Evolutionary conservation across 2,797 vertebrate genomes (phyloP).

Genomic region (Clarias pachynema): DNA sequence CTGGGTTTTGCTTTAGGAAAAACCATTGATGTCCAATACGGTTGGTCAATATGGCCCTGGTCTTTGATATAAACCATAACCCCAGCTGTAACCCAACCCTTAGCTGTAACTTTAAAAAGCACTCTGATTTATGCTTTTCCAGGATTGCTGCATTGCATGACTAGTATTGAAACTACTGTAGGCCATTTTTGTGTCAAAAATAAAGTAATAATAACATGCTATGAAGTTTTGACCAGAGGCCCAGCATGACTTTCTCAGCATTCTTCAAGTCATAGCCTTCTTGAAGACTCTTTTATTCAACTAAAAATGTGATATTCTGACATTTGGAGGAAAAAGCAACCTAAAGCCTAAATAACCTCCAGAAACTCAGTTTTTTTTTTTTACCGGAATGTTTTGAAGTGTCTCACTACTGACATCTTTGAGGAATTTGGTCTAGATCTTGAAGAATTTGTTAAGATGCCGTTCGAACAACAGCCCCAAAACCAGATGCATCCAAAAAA

Average conservation of each 20-base stretch:
- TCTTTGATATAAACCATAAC: conserved; percentile 52
- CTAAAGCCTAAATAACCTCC: conserved; percentile 22
- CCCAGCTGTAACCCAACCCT: conserved; percentile 55
- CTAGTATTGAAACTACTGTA: conserved; percentile 24
- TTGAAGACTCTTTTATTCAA: conserved; percentile 55
- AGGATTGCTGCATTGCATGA: conserved; percentile 25
- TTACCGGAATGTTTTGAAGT: neutral
- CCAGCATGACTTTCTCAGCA: conserved; percentile 22
- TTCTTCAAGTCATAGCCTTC: conserved; percentile 51
- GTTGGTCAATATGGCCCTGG: conserved; percentile 56
- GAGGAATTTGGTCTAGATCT: conserved; percentile 6
- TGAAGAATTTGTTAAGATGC: conserved; percentile 1
- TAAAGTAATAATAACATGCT: conserved; percentile 35
- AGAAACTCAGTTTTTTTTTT: conserved; percentile 8
- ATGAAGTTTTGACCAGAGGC: conserved; percentile 52
- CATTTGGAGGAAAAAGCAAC: neutral
- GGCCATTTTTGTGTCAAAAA: conserved; percentile 34
- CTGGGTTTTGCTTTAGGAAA: conserved; percentile 19
- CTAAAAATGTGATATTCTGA: conserved; percentile 28
- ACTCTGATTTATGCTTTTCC: conserved; percentile 31
- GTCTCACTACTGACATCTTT: neutral
- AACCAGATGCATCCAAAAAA: conserved; percentile 1
- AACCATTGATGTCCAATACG: conserved; percentile 46
- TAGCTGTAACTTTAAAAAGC: conserved; percentile 37
- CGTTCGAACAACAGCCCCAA: conserved; percentile 4